Evolutionary conservation across 2,888 invertebrate genomes (phyloP).

Genomic region (Falcaria lacertinaria): DNA sequence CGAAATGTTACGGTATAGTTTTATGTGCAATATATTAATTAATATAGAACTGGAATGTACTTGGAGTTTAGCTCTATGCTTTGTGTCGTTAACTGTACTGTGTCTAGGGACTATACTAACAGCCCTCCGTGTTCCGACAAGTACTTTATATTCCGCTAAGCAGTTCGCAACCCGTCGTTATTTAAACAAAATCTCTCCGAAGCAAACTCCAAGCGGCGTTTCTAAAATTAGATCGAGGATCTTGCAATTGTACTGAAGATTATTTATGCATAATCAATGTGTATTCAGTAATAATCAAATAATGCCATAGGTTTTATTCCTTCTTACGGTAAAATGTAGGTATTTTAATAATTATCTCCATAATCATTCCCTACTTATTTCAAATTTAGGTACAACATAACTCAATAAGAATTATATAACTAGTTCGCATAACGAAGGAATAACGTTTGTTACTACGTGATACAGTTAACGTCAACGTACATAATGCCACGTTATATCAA

Average conservation of each 20-base stretch:
- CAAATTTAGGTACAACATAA: no score
- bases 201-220: not conserved
- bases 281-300: no score
- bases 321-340: no score
- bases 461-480: not conserved
- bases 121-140: not conserved
- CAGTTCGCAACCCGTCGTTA: not conserved
- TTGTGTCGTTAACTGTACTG: slow-evolving; percentile 7
- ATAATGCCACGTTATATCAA: not conserved
- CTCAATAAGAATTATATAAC: no score
- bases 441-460: no score
- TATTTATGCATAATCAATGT: no score
- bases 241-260: not conserved
- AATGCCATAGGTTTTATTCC: no score
- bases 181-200: not conserved
- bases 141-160: slow-evolving; percentile 2
- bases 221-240: not conserved
- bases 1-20: no score
- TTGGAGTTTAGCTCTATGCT: slow-evolving; percentile 25
- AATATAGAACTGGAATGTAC: slow-evolving; percentile 18
- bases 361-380: no score
- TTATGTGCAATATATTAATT: slow-evolving; percentile 24
- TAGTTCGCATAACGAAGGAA: no score
- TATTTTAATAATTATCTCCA: no score
- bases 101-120: not conserved